Base-by-base conservation (phyloP, 1,140 invertebrate species). In the Protaetia brevitarsis region DNA sequence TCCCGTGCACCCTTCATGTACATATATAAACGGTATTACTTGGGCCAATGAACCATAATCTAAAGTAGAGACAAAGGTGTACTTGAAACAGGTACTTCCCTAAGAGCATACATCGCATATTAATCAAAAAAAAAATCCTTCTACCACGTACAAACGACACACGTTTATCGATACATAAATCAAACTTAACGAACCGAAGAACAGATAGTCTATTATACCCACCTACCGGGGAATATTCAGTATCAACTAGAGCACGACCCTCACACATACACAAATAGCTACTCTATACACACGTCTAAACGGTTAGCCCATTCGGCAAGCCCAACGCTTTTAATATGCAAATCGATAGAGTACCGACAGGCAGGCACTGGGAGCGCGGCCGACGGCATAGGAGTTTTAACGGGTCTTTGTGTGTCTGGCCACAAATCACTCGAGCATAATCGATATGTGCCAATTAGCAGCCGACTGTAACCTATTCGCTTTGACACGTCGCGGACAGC, bases 381-480 rank as follows among this genome's bases (percentile, higher is more conserved):
- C n/a, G n/a, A n/a, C n/a, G n/a, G n/a, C n/a, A n/a, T n/a, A n/a
- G 19, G 16, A 45, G 41, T 45, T 45, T 45, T 45, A 45, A 13
- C n/a, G 41, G 41, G n/a, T n/a, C n/a, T 45, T 21, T 45, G 19
- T 45, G 41, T 45, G 16, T 45, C 23, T 45, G 3, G 16, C 41
- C 13, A 45, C 41, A 45, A 45, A 45, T 45, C 41, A 45, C 41
- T 45, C 23, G 23, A 45, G 41, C 41, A 45, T 45, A 58, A 58
- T 58, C 56, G 28, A 58, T 58, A 58, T 58, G 23, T 58, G 56
- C 56, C 56, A 58, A 58, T 58, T 58, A 58, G 56, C 56, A 58
- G 23, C 29, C 26, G 29, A 16, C 28, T 58, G 56, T 58, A 58
- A 58, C 56, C 56, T 58, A 58, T 58, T 58, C 29, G 21, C 56